Conservation (phyloP, 1,140 invertebrate species). For the Euura saliciscinereae region DNA sequence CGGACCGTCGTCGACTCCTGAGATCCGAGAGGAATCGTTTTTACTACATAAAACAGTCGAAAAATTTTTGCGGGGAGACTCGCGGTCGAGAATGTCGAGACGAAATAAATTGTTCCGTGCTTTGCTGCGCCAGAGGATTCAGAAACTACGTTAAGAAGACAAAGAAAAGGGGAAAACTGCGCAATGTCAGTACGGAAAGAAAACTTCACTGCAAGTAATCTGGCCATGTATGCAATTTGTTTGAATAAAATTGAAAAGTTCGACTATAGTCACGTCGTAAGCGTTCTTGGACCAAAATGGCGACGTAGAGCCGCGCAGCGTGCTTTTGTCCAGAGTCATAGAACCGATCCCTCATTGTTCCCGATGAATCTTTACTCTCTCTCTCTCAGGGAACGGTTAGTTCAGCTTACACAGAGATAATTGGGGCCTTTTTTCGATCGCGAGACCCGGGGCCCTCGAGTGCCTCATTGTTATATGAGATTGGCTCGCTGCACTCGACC, state of each 20-base stretch:
- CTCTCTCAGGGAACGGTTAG: too few species aligned
- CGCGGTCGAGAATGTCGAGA: background rate
- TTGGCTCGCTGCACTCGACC: background rate
- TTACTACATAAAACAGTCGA: background rate
- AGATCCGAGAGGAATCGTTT: background rate
- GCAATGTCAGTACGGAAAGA: too few species aligned
- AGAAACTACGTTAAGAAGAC: background rate
- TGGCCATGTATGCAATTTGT: too few species aligned
- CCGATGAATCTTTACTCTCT: background rate
- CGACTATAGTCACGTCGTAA: too few species aligned
- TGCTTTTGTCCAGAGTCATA: too few species aligned
- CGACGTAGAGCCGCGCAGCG: background rate
- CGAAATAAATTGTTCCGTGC: background rate
- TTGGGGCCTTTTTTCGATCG: background rate
- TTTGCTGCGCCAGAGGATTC: background rate
- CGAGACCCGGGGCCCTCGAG: background rate
- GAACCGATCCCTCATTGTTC: background rate
- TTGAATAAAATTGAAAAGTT: too few species aligned
- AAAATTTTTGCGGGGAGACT: background rate
- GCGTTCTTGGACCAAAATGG: background rate
- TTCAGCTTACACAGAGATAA: background rate
- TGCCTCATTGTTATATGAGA: slow-evolving; percentile 1
- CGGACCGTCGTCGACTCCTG: background rate
- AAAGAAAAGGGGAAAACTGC: too few species aligned
- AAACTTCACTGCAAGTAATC: too few species aligned